Evolutionary conservation across 2,888 invertebrate species (phyloP), one percentile per base, ranked within the genome.

Genomic region (Stenolophus ochropezus): DNA sequence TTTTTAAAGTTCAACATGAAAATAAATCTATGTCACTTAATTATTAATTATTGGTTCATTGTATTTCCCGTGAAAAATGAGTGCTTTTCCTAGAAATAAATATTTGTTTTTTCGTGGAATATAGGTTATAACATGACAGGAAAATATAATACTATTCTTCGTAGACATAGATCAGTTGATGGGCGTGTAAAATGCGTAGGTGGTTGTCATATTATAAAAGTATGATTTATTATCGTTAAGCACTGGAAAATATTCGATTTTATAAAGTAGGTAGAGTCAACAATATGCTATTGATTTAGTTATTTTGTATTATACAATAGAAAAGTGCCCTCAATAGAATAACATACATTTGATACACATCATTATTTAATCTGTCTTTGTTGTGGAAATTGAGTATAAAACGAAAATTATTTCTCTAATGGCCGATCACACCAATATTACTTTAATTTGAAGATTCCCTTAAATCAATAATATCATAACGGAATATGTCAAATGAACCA

Each of bases 141-240:
- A 61, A 61, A 61, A 61, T 23, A 61, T 14, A 11, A 23, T 2
- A 14, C 5, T 61, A 23, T 61, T 25, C 25, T 61, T 61, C 61
- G 14, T n/a, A 1, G 1, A 14, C 21, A 61, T 25, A 61, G 61
- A 61, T 42, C 6, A 42, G 33, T 4, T 42, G 8, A n/a, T 42
- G 11, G 33, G 33, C 33, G 33, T 42, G 33, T 42, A 42, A 8
- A 23, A 25, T 14, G 25, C 25, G 61, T 25, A 23, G 61, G 25
- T 11, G 61, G 23, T 25, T 61, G n/a, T 61, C 25, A 14, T 61
- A 61, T 61, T 61, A 61, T 25, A 25, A 61, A 61, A 23, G n/a
- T 61, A 14, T 61, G 25, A 61, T 61, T 61, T 61, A 61, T 61
- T 25, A 61, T 14, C 21, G n/a, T 25, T 61, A 14, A 23, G 25